A percentile compares a stretch with the other conserved stretches of the same genome.
Conservation (phyloP, 2,113 vertebrate species). For the Montifringilla adamsi region DNA sequence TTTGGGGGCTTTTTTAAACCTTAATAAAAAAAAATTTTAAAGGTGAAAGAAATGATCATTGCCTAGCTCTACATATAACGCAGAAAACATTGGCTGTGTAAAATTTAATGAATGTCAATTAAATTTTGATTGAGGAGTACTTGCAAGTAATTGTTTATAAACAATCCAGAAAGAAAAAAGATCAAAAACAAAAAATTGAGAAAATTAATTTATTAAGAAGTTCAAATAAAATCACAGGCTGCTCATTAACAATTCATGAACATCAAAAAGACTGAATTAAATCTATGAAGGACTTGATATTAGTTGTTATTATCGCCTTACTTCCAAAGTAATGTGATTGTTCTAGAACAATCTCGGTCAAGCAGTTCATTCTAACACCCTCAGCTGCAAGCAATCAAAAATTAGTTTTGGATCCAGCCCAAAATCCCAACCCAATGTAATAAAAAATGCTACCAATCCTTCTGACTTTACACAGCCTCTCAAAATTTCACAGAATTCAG, state of each 20-base stretch:
- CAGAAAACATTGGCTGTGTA: not conserved
- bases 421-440: not conserved
- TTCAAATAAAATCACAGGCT: conserved; percentile 26
- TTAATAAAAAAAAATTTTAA: not conserved
- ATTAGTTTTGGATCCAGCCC: conserved; percentile 4
- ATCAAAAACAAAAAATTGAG: conserved; percentile 20
- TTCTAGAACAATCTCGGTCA: conserved; percentile 44
- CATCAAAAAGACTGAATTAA: conserved; percentile 9
- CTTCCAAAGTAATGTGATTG: not conserved
- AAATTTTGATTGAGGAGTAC: conserved; percentile 11
- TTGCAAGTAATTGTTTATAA: conserved; percentile 53
- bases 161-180: conserved; percentile 1
- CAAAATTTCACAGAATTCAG: not conserved
- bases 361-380: conserved; percentile 11
- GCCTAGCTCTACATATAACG: not conserved
- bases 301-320: conserved; percentile 37
- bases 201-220: conserved; percentile 42
- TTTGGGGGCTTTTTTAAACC: not conserved
- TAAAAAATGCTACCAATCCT: not conserved
- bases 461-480: not conserved
- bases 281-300: conserved; percentile 10
- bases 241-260: conserved; percentile 37
- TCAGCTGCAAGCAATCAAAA: conserved; percentile 50
- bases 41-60: not conserved
- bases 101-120: not conserved